Base-by-base conservation (phyloP, 2,113 vertebrate genomes). In the Engraulis encrasicolus region DNA sequence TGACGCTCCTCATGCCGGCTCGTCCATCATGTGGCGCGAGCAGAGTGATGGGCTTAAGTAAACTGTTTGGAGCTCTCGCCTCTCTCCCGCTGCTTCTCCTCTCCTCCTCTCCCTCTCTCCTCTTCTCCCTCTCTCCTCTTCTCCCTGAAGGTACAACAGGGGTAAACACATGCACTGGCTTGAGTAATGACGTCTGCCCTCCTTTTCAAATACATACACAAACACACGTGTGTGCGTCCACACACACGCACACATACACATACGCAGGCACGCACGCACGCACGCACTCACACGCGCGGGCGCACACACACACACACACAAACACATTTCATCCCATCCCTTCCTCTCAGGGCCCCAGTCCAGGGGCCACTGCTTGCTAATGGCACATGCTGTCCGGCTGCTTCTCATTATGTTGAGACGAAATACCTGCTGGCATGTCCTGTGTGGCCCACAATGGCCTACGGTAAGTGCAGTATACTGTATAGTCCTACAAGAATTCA, bases 361-460 rank as follows among this genome's bases (percentile, higher is more conserved):
- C 27, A 50, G 27, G 45, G 14, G 36, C 82, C 38, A 61, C 78
- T 50, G 18, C 36, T 80, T 50, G 18, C 36, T 80, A 36, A 83
- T 82, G 27, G 71, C 78, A 58, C 49, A 31, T 77, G 83, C 23
- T 27, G 12, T 74, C 31, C 48, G 66, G 48, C 52, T 85, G 87
- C 49, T 83, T 87, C 78, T 31, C 48, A 84, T 87, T 84, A 87
- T 36, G 23, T 78, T 52, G 49, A 80, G 83, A n/a, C n/a, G 20
- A 61, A 58, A 4, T n/a, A n/a, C n/a, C n/a, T n/a, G n/a, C n/a
- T n/a, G 27, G 23, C 23, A 71, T 23, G 7, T 71, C 27, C 11
- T 27, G 9, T 14, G 11, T 27, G 61, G 61, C n/a, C 61, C 23
- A 0, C 0, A 4, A 34, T 74, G 31, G 27, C 66, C 66, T 34